These are phyloP conservation scores for Rhineura floridana DNA, from an alignment of 2,113 vertebrate species.

Conservation along the genomic window DNA sequence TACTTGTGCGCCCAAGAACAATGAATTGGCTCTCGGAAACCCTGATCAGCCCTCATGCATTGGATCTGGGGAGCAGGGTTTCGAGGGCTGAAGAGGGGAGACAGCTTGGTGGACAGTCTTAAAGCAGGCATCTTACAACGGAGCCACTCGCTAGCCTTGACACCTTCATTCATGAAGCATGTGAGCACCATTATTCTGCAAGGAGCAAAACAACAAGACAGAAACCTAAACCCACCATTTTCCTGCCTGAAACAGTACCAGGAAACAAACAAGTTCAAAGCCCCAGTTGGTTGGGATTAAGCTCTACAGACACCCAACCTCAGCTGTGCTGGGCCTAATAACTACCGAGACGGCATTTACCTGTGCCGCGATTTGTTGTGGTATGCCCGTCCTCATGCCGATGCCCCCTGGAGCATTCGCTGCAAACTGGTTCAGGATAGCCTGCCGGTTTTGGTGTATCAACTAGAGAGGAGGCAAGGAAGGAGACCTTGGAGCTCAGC, in stretches of 20 bases:
- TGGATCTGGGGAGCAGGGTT: neutral
- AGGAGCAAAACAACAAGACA: neutral
- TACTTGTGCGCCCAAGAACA: neutral
- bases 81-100: neutral
- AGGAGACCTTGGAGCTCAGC: slow-evolving; percentile 8
- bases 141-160: neutral
- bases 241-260: neutral
- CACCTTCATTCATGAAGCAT: neutral
- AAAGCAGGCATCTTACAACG: neutral
- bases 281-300: neutral
- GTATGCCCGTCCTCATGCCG: slow-evolving; percentile 84
- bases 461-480: slow-evolving; percentile 57
- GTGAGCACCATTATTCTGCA: neutral
- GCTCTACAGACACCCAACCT: neutral
- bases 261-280: neutral
- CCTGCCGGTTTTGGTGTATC: slow-evolving; percentile 88
- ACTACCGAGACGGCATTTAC: slow-evolving; percentile 62
- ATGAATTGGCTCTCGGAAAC: neutral
- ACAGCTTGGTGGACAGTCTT: neutral
- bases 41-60: neutral
- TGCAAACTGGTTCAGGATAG: slow-evolving; percentile 85
- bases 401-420: slow-evolving; percentile 82
- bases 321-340: neutral
- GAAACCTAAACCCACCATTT: neutral
- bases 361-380: slow-evolving; percentile 86